These are phyloP conservation scores for Drosophila oshimai DNA, from an alignment of 1,140 invertebrate species.

Conservation along the genomic window DNA sequence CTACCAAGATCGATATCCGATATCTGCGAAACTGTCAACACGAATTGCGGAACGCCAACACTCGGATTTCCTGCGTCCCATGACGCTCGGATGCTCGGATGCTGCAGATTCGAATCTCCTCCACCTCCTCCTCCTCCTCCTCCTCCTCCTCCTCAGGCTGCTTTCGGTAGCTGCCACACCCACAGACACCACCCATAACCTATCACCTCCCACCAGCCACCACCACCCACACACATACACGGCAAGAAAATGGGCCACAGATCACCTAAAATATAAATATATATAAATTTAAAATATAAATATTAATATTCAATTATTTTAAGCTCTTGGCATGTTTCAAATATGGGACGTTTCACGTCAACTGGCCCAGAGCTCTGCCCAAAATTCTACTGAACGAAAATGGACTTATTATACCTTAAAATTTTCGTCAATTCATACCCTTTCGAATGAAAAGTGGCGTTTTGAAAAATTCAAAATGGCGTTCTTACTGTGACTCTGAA, in stretches of 20 bases:
- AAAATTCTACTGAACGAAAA: too few species aligned
- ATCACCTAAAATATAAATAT: background rate
- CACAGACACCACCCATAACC: constrained; percentile 22
- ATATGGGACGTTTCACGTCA: too few species aligned
- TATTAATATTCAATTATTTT: too few species aligned
- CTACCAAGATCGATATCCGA: constrained; percentile 1
- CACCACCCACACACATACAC: background rate
- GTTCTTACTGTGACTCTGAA: too few species aligned
- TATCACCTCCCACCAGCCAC: constrained; percentile 3
- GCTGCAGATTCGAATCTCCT: constrained; percentile 44
- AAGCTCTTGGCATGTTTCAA: too few species aligned
- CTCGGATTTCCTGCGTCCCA: background rate
- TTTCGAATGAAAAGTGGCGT: too few species aligned
- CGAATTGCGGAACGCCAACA: constrained; percentile 22
- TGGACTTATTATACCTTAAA: too few species aligned
- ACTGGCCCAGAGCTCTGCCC: too few species aligned
- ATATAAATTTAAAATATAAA: background rate
- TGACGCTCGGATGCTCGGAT: too few species aligned
- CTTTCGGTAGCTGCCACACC: constrained; percentile 42
- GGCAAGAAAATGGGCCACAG: background rate
- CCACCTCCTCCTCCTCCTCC: too few species aligned
- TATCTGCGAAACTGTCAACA: constrained; percentile 36
- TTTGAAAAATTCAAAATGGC: too few species aligned
- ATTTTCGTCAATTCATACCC: too few species aligned
- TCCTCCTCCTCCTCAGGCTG: constrained; percentile 33